Evolutionary conservation across 2,888 invertebrate species (phyloP), one percentile per base, ranked within the genome.

Genomic region (Cheilosia urbana): DNA sequence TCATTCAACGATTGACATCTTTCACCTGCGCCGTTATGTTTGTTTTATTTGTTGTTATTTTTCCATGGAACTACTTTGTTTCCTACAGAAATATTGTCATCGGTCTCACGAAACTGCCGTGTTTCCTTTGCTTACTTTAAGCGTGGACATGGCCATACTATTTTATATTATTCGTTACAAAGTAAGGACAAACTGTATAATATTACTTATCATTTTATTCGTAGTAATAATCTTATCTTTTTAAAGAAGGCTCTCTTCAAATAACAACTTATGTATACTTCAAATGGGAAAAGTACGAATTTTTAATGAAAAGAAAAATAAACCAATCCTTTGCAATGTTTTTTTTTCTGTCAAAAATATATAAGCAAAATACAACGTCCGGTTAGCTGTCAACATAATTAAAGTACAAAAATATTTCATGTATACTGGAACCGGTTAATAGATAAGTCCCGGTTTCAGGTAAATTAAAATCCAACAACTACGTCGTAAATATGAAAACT

Each of bases 221-320:
- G 51, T 49, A 60, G 51, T 49, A 60, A 66, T 71, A 49, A 47
- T 71, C 49, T 69, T 82, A 69, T 19, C 63, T 34, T 34, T 42
- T 62, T 40, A 37, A 68, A 51, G 57, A 78, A 78, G 21, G 27
- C 58, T 45, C 30, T 17, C 62, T 83, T 62, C 72, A 24, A 63
- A 45, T 73, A 78, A 78, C 83, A 83, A 83, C 78, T 83, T 73
- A 55, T 17, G 17, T 17, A 17, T 17, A 73, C 11, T 57, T 63
- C 73, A 58, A 76, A 55, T 65, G 17, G 49, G 57, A 73, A 83
- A 73, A n/a, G 30, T 60, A 83, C 72, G 78, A 51, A 51, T 51
- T 24, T 27, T 77, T 21, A 57, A 63, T 57, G 45, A 60, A 37
- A 49, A 40, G 42, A 7, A 49, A 75, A 57, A 73, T 1, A 55